Evolutionary conservation across 2,113 vertebrate species (phyloP).

Genomic region (Hystrix cristata): DNA sequence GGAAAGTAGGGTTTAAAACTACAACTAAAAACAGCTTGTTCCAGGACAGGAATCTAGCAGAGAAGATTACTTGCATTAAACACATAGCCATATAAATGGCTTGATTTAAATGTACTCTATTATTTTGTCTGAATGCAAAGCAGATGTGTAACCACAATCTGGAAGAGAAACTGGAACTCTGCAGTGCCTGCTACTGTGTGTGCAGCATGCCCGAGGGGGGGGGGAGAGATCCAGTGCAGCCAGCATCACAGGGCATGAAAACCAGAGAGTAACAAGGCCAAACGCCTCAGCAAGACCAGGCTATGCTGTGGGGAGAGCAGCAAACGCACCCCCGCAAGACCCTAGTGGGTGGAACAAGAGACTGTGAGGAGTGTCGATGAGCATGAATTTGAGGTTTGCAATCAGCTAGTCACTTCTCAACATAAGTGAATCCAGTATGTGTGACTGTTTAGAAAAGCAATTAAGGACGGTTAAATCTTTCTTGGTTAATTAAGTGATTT

Average conservation of each 20-base stretch:
- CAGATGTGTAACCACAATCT: slow-evolving; percentile 12
- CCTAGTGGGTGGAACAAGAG: not conserved
- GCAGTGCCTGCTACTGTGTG: fast-evolving
- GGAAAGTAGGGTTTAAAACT: not conserved
- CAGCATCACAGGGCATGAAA: not conserved
- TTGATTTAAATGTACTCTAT: slow-evolving; percentile 48
- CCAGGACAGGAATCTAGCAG: slow-evolving; percentile 15
- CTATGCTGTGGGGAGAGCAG: not conserved
- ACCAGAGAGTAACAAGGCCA: not conserved
- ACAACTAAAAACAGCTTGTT: slow-evolving; percentile 60
- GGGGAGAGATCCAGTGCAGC: not conserved
- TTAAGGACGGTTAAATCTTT: not conserved
- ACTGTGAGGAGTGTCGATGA: not conserved
- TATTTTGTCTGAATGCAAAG: slow-evolving; percentile 55
- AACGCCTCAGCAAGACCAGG: not conserved
- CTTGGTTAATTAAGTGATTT: slow-evolving; percentile 63
- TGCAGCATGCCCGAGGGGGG: not conserved
- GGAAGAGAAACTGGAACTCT: slow-evolving; percentile 59
- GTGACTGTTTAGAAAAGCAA: slow-evolving; percentile 58
- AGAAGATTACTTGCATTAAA: slow-evolving; percentile 48
- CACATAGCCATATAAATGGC: slow-evolving; percentile 34
- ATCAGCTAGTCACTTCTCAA: not conserved
- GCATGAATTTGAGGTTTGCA: not conserved
- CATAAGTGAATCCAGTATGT: not conserved
- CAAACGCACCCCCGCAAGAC: not conserved